These are phyloP conservation scores for Dasypus novemcinctus DNA, from an alignment of 2,113 vertebrate species.

Conservation along the genomic window DNA sequence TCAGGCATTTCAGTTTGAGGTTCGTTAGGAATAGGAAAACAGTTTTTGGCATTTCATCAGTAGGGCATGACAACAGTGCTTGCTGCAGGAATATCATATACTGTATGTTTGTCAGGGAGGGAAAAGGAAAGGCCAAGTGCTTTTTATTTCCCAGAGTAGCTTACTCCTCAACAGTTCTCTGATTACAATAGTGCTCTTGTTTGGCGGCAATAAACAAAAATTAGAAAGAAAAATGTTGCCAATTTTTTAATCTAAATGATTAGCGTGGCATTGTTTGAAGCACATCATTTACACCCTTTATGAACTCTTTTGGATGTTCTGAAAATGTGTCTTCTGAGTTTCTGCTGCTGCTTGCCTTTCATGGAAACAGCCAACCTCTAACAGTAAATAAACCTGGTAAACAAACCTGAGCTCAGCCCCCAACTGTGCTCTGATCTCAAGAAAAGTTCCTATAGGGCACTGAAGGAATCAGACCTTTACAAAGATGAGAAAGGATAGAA, in stretches of 20 bases:
- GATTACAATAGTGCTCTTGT: background rate
- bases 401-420: background rate
- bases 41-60: background rate
- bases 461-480: background rate
- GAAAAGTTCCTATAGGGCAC: background rate
- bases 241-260: background rate
- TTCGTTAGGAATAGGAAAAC: background rate
- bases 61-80: fast-evolving
- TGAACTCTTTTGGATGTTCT: background rate
- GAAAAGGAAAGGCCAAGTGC: background rate
- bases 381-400: background rate
- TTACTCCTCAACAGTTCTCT: background rate
- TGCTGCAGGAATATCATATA: background rate
- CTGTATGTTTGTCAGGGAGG: fast-evolving
- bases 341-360: background rate
- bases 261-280: background rate
- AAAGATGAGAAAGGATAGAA: background rate
- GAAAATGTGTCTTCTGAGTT: background rate
- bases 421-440: background rate
- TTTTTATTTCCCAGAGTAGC: background rate
- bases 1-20: background rate
- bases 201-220: background rate
- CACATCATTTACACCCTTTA: background rate
- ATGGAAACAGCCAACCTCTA: background rate
- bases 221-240: background rate